Percentiles rank a stretch among this genome's conserved stretches.
Evolutionary conservation across 2,888 invertebrate genomes (phyloP).

Genomic region (Smittia aterrima): DNA sequence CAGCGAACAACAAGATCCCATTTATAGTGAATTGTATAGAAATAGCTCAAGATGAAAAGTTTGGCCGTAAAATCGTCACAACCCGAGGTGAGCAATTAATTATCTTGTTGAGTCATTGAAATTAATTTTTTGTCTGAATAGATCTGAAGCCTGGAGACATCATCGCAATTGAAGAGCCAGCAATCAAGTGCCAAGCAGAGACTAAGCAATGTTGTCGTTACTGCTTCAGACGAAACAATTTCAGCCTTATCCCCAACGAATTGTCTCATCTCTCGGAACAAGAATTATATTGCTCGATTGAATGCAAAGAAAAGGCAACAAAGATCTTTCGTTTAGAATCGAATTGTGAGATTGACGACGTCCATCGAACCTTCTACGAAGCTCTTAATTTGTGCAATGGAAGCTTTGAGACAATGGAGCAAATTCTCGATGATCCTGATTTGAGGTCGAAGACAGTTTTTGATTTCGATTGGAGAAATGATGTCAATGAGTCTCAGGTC

Average conservation of each 20-base stretch:
- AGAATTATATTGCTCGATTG: too few species aligned
- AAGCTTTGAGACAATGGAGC: conserved; percentile 48
- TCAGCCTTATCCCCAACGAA: too few species aligned
- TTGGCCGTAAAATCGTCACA: conserved; percentile 72
- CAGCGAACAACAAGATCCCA: conserved; percentile 55
- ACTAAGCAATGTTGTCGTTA: too few species aligned
- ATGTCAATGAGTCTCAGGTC: neutral
- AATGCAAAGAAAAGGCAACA: too few species aligned
- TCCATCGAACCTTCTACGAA: too few species aligned
- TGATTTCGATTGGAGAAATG: conserved; percentile 6
- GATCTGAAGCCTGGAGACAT: conserved; percentile 69
- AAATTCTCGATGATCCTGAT: conserved; percentile 43
- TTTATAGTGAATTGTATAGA: conserved; percentile 65
- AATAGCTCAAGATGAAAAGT: conserved; percentile 58
- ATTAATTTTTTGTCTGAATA: neutral
- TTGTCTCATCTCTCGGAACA: too few species aligned
- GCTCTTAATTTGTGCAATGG: too few species aligned
- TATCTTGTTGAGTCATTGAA: too few species aligned
- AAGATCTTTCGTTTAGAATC: too few species aligned
- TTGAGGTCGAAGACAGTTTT: neutral
- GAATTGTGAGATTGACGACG: too few species aligned
- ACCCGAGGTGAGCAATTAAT: conserved; percentile 46
- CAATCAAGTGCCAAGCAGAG: too few species aligned
- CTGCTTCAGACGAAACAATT: too few species aligned
- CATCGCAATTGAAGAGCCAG: conserved; percentile 72